These are phyloP conservation scores for Heliangelus exortis DNA, from an alignment of 2,797 vertebrate genomes.

Conservation along the genomic window DNA sequence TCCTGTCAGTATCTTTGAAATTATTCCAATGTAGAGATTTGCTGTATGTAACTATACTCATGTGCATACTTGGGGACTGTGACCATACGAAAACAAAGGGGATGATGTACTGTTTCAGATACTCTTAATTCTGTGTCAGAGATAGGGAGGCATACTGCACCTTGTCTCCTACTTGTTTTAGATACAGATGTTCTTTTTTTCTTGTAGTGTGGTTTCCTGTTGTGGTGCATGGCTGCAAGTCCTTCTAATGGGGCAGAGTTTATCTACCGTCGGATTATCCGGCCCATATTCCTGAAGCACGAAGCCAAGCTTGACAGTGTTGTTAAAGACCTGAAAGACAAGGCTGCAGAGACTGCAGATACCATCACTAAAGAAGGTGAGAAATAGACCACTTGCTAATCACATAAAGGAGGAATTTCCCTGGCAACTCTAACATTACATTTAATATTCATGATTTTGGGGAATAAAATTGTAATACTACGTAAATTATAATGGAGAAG, in stretches of 20 bases:
- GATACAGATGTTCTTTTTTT: neutral
- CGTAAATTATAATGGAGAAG: neutral
- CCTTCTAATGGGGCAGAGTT: conserved; percentile 88
- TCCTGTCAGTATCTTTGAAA: neutral
- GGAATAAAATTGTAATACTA: fast-evolving
- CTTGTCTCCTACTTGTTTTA: neutral
- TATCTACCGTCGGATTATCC: conserved; percentile 90
- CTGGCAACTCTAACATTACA: neutral
- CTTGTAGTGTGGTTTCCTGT: conserved; percentile 89
- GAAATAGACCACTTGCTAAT: neutral
- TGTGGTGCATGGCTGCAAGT: conserved; percentile 96
- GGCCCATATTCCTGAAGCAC: conserved; percentile 92
- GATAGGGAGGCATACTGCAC: neutral
- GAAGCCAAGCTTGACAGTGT: conserved; percentile 85
- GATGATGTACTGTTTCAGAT: neutral
- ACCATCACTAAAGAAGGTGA: conserved; percentile 92
- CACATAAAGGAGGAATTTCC: neutral
- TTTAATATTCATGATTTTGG: neutral
- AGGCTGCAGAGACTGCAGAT: conserved; percentile 91
- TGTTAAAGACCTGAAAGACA: conserved; percentile 90
- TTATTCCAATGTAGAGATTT: neutral
- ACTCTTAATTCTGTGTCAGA: neutral
- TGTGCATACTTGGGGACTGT: fast-evolving
- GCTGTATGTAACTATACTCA: neutral
- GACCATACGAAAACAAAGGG: neutral